These are phyloP conservation scores for Sphaeramia orbicularis DNA, from an alignment of 2,797 vertebrate genomes.

Conservation along the genomic window DNA sequence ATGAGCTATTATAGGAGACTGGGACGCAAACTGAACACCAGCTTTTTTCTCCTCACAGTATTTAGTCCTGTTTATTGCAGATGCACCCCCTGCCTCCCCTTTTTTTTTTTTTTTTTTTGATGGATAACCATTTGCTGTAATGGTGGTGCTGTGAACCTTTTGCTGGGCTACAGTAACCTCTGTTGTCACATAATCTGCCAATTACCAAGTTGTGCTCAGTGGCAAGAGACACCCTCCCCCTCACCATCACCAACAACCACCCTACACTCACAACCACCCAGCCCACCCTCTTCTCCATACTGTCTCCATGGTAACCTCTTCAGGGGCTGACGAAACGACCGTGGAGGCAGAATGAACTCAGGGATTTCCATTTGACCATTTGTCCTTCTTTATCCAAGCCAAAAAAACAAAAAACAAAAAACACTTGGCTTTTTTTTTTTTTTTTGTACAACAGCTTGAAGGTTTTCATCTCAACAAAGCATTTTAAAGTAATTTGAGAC, in stretches of 20 bases:
- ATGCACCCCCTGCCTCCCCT: too few relatives aligned
- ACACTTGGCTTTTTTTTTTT: too few relatives aligned
- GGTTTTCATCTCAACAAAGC: too few relatives aligned
- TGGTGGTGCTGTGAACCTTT: constrained; percentile 16
- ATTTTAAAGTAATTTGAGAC: too few relatives aligned
- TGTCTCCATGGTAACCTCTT: constrained; percentile 71
- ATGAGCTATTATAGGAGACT: constrained; percentile 20
- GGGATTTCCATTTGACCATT: constrained; percentile 51
- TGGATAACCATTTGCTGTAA: constrained; percentile 13
- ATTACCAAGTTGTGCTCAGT: constrained; percentile 51
- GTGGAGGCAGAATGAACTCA: constrained; percentile 43
- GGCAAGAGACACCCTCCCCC: constrained; percentile 22
- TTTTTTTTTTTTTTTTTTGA: neutral
- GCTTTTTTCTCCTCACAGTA: constrained; percentile 22
- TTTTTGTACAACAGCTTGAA: too few relatives aligned
- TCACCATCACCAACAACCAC: too few relatives aligned
- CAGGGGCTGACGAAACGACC: constrained; percentile 30
- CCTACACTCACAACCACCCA: neutral
- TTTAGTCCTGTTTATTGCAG: constrained; percentile 1
- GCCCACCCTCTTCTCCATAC: neutral
- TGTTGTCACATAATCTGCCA: constrained; percentile 62
- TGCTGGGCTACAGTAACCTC: constrained; percentile 33
- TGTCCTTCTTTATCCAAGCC: constrained; percentile 26
- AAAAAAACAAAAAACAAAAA: too few relatives aligned
- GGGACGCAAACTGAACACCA: neutral